These are phyloP conservation scores for Actinia equina DNA, from an alignment of 64 coral and sea anemone species.

Conservation along the genomic window DNA sequence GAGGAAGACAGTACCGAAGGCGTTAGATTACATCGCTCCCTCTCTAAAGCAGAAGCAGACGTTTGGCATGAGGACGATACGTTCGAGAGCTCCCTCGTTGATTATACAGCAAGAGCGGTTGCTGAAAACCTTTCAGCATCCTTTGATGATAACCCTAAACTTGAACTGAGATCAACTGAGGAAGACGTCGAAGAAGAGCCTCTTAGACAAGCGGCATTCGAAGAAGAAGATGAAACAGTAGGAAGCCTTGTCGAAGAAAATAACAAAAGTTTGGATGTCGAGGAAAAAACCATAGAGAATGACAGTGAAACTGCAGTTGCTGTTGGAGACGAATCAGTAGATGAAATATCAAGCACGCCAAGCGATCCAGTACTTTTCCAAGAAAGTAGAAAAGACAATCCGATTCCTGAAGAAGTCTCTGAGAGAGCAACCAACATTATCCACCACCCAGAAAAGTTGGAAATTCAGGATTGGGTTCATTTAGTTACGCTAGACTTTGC, in stretches of 20 bases:
- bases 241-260: neutral
- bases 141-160: neutral
- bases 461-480: neutral
- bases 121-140: neutral
- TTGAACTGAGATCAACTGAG: neutral
- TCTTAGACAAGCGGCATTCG: neutral
- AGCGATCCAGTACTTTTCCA: neutral
- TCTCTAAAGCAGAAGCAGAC: neutral
- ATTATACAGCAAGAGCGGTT: neutral
- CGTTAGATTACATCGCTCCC: neutral
- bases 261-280: neutral
- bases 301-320: neutral
- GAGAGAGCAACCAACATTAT: neutral
- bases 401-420: neutral
- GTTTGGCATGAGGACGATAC: neutral
- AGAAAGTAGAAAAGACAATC: neutral
- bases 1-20: neutral
- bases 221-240: neutral
- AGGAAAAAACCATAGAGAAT: neutral
- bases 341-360: neutral
- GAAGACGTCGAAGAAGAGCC: neutral
- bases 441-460: neutral
- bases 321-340: neutral
- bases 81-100: neutral
- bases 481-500: conserved; percentile 1